Evolutionary conservation across 35 echinoderm and acorn worm genomes (phyloP), one percentile per base, ranked within the genome.

Genomic region (Lytechinus pictus): DNA sequence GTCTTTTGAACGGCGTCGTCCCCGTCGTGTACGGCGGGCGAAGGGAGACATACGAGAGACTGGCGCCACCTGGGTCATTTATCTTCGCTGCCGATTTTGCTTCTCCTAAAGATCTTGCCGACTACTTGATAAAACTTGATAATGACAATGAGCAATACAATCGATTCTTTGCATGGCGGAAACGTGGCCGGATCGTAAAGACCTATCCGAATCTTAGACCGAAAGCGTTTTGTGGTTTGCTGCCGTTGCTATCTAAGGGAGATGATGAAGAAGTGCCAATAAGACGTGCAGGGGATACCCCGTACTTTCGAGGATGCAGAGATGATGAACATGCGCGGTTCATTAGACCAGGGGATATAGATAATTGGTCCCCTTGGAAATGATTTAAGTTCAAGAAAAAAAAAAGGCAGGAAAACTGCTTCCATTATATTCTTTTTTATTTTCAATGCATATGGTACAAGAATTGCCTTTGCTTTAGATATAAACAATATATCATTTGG

Each of bases 291-390:
- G 87, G 94, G 19, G 61, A 97, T 33, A 94, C 94, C 3, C 19
- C 91, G 14, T 97, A 97, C 89, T 97, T 96, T 92, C 29, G 95
- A 52, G 94, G 88, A 16, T 97, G 97, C 86, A 87, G 97, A 52
- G 95, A 56, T 13, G 94, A 94, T 54, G 86, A 58, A 51, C 54
- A 95, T 52, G 95, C 86, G 27, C 86, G 54, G 4, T 97, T 97
- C 57, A 91, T 86, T 60, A 92, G 55, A 87, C 55, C 28, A 55
- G 97, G 97, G 2, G 93, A 94, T 79, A 95, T 95, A 13, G 86
- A 96, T 58, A 96, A 96, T 51, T 97, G 97, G 97, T 96, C 95
- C 27, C 95, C 93, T 24, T 97, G 97, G 97, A 97, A 92, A 87
- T 97, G 86, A 96, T 13, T 58, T 58, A 58, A 44, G 33, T 44